These are phyloP conservation scores for Paramormyrops kingsleyae DNA, from an alignment of 2,113 vertebrate species.

Conservation along the genomic window DNA sequence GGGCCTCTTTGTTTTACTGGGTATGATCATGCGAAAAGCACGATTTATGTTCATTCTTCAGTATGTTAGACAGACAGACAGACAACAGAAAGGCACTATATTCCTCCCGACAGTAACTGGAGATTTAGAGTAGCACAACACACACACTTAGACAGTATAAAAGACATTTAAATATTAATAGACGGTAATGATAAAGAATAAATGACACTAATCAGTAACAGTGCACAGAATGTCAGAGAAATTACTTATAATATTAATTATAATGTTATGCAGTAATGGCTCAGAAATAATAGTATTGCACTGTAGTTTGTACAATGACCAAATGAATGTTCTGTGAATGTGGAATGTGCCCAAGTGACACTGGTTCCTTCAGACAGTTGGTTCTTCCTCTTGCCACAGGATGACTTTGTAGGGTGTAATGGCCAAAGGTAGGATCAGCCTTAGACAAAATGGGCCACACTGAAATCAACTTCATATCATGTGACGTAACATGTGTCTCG, in stretches of 20 bases:
- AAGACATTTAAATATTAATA: not conserved
- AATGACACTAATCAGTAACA: not conserved
- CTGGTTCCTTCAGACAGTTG: not conserved
- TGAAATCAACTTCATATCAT: not conserved
- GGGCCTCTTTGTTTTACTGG: slow-evolving; percentile 48
- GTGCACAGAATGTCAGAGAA: not conserved
- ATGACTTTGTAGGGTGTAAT: not conserved
- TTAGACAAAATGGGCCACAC: not conserved
- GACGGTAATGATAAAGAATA: not conserved
- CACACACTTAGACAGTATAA: not conserved
- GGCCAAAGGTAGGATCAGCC: not conserved
- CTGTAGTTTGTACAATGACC: not conserved
- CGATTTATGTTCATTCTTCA: not conserved
- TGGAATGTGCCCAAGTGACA: not conserved
- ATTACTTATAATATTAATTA: not conserved
- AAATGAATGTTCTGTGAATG: not conserved
- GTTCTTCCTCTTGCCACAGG: not conserved
- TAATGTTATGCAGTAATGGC: not conserved
- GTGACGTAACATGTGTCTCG: not conserved
- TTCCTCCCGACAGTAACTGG: not conserved
- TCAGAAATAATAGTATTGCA: not conserved
- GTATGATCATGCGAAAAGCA: slow-evolving; percentile 35
- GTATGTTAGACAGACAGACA: not conserved
- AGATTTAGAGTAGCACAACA: not conserved
- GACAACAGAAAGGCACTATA: not conserved